Conservation (phyloP, 2,888 invertebrate genomes). For the Scelioninae gen. 2 region DNA sequence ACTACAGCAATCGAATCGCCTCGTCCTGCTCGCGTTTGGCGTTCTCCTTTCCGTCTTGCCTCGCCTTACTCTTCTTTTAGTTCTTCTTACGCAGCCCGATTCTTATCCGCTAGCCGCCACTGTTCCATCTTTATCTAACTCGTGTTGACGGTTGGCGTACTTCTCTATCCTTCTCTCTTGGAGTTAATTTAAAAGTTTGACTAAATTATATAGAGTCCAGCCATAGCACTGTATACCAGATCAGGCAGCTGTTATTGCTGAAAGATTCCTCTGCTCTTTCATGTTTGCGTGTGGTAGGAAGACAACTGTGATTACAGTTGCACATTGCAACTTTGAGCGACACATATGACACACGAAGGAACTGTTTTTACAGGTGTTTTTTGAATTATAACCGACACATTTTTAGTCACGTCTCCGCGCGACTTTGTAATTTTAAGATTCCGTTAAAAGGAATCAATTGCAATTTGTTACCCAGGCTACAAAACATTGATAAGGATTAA, state of each 20-base stretch:
- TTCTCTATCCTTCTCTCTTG: slow-evolving; percentile 23
- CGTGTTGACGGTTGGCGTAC: slow-evolving; percentile 22
- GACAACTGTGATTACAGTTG: slow-evolving; percentile 45
- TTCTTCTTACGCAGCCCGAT: slow-evolving; percentile 49
- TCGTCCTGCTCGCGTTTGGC: slow-evolving; percentile 45
- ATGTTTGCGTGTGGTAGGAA: slow-evolving; percentile 47
- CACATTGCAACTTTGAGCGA: slow-evolving; percentile 22
- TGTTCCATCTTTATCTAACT: slow-evolving; percentile 46
- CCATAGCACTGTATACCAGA: slow-evolving; percentile 40
- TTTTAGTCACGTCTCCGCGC: not conserved
- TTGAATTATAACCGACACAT: not conserved
- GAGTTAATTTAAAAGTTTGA: slow-evolving; percentile 58
- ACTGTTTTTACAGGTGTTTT: slow-evolving; percentile 3
- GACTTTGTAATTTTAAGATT: slow-evolving; percentile 1
- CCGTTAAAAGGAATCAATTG: no score
- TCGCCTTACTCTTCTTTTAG: slow-evolving; percentile 42
- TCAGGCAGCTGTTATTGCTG: slow-evolving; percentile 51
- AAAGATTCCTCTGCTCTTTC: slow-evolving; percentile 32
- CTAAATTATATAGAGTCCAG: slow-evolving; percentile 50
- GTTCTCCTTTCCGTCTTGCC: slow-evolving; percentile 38
- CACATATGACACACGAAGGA: slow-evolving; percentile 21
- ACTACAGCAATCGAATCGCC: slow-evolving; percentile 68
- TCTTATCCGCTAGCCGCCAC: slow-evolving; percentile 43
- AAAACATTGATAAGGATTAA: no score
- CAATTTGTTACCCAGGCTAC: no score